Evolutionary conservation across 2,113 vertebrate species (phyloP).

Genomic region (Pitta sordida): DNA sequence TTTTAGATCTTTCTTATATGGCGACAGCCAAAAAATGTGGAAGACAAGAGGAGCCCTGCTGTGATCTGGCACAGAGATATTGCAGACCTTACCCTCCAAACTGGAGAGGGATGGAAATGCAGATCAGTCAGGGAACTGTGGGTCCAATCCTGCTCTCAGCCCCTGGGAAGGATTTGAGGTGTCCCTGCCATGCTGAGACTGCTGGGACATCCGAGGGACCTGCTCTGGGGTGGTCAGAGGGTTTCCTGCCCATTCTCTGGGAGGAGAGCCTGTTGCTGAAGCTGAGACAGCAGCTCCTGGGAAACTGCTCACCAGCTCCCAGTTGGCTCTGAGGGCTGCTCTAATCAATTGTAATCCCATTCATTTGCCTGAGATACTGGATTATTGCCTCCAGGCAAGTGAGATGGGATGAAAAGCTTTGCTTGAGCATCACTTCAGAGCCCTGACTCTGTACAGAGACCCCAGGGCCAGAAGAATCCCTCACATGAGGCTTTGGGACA

Average conservation of each 20-base stretch:
- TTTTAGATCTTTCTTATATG: neutral
- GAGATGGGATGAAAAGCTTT: neutral
- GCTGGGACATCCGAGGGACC: neutral
- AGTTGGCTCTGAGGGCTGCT: neutral
- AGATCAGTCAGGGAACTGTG: neutral
- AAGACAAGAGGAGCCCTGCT: neutral
- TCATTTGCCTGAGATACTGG: neutral
- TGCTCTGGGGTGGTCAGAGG: neutral
- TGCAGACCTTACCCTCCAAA: neutral
- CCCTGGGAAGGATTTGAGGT: neutral
- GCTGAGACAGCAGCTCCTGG: neutral
- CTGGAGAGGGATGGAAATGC: neutral
- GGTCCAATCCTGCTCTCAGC: neutral
- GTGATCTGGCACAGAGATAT: neutral
- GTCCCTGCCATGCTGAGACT: neutral
- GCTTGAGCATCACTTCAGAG: neutral
- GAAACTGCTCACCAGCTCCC: neutral
- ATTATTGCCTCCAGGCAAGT: neutral
- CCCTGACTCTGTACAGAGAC: accelerated
- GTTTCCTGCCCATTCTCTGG: accelerated
- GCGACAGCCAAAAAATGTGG: neutral
- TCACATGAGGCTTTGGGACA: neutral
- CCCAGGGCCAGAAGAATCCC: neutral
- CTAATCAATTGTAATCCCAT: neutral
- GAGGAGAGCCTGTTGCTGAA: neutral